These are phyloP conservation scores for Hyperopisus bebe DNA, from an alignment of 2,113 vertebrate genomes.

Conservation along the genomic window DNA sequence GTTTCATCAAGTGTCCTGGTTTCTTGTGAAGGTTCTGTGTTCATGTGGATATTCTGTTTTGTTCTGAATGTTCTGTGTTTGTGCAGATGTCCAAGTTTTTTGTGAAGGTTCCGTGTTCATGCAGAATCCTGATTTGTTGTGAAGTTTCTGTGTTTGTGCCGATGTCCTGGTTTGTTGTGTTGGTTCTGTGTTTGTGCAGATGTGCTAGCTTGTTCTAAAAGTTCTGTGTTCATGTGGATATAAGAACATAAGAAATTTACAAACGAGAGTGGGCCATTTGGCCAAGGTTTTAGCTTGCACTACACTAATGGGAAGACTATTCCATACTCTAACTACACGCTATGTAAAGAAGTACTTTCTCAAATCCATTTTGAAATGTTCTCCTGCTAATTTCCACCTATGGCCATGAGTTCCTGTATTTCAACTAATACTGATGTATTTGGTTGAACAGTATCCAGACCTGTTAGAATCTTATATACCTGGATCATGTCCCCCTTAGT, in stretches of 20 bases:
- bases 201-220: neutral
- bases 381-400: no score
- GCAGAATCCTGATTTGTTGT: neutral
- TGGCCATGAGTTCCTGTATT: no score
- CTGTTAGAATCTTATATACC: no score
- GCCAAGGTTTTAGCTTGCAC: no score
- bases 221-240: neutral
- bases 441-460: no score
- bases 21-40: neutral
- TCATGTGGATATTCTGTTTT: neutral
- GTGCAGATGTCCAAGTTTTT: neutral
- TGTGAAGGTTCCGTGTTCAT: neutral
- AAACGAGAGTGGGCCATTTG: no score
- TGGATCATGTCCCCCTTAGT: no score
- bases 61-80: neutral
- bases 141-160: neutral
- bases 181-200: neutral
- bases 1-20: neutral
- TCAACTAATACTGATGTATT: no score
- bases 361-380: no score
- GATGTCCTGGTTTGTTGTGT: neutral
- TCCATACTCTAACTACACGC: no score
- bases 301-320: no score
- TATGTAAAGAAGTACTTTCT: no score
- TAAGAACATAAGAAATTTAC: neutral